Evolutionary conservation across 1,140 invertebrate species (phyloP).

Genomic region (Hylyphantes graminicola): DNA sequence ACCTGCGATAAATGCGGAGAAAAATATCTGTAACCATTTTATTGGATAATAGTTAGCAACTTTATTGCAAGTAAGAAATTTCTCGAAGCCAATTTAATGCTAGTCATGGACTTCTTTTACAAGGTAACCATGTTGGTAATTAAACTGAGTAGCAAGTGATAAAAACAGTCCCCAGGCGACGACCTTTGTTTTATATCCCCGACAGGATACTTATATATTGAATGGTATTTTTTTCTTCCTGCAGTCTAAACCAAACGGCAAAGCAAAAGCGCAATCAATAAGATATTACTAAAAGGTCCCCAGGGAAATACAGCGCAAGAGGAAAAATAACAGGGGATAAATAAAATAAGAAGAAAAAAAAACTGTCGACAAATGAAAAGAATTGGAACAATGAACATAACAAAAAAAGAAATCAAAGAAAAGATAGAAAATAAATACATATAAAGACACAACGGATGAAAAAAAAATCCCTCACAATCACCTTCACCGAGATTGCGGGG

Average conservation of each 20-base stretch:
- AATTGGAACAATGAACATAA: slow-evolving; percentile 28
- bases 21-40: too few species aligned
- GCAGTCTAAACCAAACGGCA: slow-evolving; percentile 14
- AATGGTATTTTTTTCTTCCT: not conserved
- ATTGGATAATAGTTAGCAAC: too few species aligned
- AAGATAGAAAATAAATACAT: not conserved
- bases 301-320: slow-evolving; percentile 47
- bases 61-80: too few species aligned
- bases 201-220: slow-evolving; percentile 14
- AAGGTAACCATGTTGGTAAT: slow-evolving; percentile 34
- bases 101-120: slow-evolving; percentile 7
- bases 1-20: too few species aligned
- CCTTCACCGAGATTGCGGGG: slow-evolving; percentile 46
- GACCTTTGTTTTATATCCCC: slow-evolving; percentile 32
- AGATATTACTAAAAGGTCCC: slow-evolving; percentile 57
- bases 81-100: too few species aligned
- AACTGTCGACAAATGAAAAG: slow-evolving; percentile 50
- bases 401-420: not conserved
- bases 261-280: slow-evolving; percentile 48
- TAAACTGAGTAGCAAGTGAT: slow-evolving; percentile 22
- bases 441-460: not conserved
- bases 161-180: slow-evolving; percentile 36
- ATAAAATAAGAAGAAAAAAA: slow-evolving; percentile 10
- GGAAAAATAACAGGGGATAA: slow-evolving; percentile 32
- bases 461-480: slow-evolving; percentile 28